phyloP scores from a whole-genome alignment of 2,113 vertebrate genomes.

The human region DNA sequence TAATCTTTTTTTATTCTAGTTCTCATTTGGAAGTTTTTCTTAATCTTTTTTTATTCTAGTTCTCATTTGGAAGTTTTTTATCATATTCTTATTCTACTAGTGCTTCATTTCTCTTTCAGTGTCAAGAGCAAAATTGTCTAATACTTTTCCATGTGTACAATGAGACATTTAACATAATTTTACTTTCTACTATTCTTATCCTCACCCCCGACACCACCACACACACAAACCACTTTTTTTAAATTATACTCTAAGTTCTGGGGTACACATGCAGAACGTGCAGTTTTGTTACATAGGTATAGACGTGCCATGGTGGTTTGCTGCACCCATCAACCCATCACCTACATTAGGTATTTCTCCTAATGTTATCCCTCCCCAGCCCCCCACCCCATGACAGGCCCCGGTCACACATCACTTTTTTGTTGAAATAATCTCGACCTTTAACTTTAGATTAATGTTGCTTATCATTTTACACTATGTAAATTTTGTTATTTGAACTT shows the following conservation, averaged over 20 bases:
- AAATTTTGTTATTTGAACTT: conserved; percentile 33
- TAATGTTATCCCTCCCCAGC: no score
- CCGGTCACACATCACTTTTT: background rate
- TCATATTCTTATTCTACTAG: background rate
- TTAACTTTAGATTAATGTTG: background rate
- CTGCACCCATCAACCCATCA: no score
- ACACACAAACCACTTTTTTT: background rate
- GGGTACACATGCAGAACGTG: no score
- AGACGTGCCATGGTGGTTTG: no score
- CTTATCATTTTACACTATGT: background rate
- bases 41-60: background rate
- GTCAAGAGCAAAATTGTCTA: background rate
- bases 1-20: background rate
- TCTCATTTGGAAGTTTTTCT: background rate
- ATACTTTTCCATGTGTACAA: background rate
- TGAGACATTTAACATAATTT: background rate
- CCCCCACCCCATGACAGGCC: no score
- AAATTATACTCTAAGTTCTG: no score
- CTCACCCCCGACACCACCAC: background rate
- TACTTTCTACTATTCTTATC: background rate
- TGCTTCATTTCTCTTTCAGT: background rate
- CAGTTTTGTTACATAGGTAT: no score
- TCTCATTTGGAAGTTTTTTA: background rate
- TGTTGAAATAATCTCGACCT: background rate
- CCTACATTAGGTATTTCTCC: no score